A percentile compares a stretch with the other conserved stretches of the same genome.
Conservation (phyloP, 2,888 invertebrate genomes). For the Elmis aenea region DNA sequence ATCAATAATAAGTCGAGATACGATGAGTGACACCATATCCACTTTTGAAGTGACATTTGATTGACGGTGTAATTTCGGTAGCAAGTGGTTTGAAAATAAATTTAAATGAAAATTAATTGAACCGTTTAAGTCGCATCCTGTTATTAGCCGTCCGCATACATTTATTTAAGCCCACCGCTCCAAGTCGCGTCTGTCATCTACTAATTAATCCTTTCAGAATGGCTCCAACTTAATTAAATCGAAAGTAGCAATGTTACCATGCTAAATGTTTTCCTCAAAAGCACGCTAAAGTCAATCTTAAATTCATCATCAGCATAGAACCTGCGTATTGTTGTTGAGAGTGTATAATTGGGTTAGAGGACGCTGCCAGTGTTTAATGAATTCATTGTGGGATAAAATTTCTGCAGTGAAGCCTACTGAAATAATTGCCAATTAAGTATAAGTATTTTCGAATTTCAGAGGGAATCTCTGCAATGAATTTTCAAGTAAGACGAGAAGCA, state of each 20-base stretch:
- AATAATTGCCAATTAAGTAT: conserved; percentile 40
- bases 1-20: too few species aligned
- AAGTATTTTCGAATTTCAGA: conserved; percentile 14
- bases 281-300: too few species aligned
- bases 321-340: too few species aligned
- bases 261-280: conserved; percentile 31
- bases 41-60: too few species aligned
- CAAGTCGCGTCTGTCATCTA: conserved; percentile 40
- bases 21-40: too few species aligned
- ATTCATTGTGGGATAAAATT: conserved; percentile 32
- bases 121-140: conserved; percentile 40
- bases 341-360: conserved; percentile 17
- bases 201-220: conserved; percentile 43
- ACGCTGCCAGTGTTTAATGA: conserved; percentile 17
- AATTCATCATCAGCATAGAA: too few species aligned
- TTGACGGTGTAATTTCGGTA: too few species aligned
- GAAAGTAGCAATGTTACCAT: conserved; percentile 40
- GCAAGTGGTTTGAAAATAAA: too few species aligned
- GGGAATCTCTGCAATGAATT: too few species aligned
- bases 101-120: conserved; percentile 42
- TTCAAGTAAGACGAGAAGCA: too few species aligned
- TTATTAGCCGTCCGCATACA: conserved; percentile 38
- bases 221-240: conserved; percentile 43
- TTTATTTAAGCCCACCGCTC: conserved; percentile 35
- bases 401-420: conserved; percentile 36